Base-by-base conservation (phyloP, 2,888 invertebrate species). In the Drosophila ustulata region DNA sequence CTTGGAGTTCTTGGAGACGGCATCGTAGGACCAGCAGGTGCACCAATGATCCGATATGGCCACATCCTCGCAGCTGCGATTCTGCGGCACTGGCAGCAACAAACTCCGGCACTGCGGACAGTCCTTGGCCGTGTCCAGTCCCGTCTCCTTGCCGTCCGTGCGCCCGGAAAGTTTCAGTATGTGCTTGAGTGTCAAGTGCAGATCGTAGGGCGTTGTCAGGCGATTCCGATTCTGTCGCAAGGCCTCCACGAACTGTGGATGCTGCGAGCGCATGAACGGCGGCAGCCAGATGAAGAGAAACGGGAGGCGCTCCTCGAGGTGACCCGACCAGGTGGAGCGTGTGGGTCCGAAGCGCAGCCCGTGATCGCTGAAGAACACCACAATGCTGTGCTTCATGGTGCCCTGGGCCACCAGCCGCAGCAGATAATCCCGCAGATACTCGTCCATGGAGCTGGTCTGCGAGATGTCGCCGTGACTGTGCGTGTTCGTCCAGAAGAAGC, bases 401-500 rank as follows among this genome's bases (percentile, higher is more conserved):
- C 95, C 95, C 0, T 93, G 93, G n/a, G 93, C 92, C 4, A 94
- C 92, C 41, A 96, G 91, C 32, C 94, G 93, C 66, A 94, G 92
- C 32, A 96, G 92, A 82, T 95, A 95, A 23, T 93, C 91, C 46
- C 93, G 92, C 58, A 96, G 90, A 53, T 94, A 93, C 3, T 90
- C 92, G 82, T 97, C 97, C 93, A 95, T 95, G 34, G 94, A 93
- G 23, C 95, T 94, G 0, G 95, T 94, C 4, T 94, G 94, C 82
- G 95, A 96, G 30, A 95, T 93, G 57, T 94, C 93, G 73, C 96
- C 95, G 88, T 96, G 96, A 80, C 96, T 96, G 75, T 95, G 95
- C 13, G 95, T 95, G 86, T 96, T 96, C 75, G 95, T 94, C 96
- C 96, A 97, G 89, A 96, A 96, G 13, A 96, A 93, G 0, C 96